These are phyloP conservation scores for Larimichthys polyactis DNA, from an alignment of 2,113 vertebrate genomes.

Conservation along the genomic window DNA sequence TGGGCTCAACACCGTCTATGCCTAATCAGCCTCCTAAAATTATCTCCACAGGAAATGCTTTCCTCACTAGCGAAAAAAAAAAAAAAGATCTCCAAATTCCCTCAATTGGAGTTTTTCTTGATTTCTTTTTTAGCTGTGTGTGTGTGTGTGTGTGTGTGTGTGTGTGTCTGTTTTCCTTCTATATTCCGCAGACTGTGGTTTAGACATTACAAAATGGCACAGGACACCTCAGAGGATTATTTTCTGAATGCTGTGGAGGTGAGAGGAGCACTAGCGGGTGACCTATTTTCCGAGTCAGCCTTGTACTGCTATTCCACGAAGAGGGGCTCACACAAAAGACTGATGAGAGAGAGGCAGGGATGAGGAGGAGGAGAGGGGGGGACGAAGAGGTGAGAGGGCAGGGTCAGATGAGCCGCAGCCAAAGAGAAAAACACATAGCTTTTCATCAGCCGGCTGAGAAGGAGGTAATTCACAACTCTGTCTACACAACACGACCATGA, in stretches of 20 bases:
- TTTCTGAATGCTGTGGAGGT: slow-evolving; percentile 73
- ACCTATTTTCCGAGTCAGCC: slow-evolving; percentile 78
- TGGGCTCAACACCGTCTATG: slow-evolving; percentile 78
- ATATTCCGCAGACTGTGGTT: slow-evolving; percentile 51
- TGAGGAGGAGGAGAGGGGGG: slow-evolving; percentile 4
- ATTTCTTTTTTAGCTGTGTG: slow-evolving; percentile 40
- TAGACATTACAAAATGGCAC: slow-evolving; percentile 67
- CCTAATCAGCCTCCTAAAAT: slow-evolving; percentile 82
- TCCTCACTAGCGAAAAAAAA: slow-evolving; percentile 59
- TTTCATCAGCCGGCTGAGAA: slow-evolving; percentile 76
- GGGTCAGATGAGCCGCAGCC: slow-evolving; percentile 77
- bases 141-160: slow-evolving; percentile 24
- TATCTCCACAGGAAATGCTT: slow-evolving; percentile 80
- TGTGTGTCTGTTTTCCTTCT: slow-evolving; percentile 13
- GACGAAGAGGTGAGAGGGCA: slow-evolving; percentile 55
- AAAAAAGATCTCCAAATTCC: slow-evolving; percentile 61
- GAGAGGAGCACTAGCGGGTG: slow-evolving; percentile 78
- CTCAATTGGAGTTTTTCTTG: slow-evolving; percentile 58
- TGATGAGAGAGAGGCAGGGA: slow-evolving; percentile 58
- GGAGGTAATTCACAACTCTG: slow-evolving; percentile 81
- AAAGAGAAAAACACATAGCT: slow-evolving; percentile 80
- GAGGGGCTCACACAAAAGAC: slow-evolving; percentile 74
- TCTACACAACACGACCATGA: slow-evolving; percentile 70
- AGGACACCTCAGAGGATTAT: slow-evolving; percentile 73
- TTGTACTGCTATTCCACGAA: slow-evolving; percentile 68